Evolutionary conservation across 1,140 invertebrate species (phyloP), one percentile per base, ranked within the genome.

Genomic region (Atta cephalotes): DNA sequence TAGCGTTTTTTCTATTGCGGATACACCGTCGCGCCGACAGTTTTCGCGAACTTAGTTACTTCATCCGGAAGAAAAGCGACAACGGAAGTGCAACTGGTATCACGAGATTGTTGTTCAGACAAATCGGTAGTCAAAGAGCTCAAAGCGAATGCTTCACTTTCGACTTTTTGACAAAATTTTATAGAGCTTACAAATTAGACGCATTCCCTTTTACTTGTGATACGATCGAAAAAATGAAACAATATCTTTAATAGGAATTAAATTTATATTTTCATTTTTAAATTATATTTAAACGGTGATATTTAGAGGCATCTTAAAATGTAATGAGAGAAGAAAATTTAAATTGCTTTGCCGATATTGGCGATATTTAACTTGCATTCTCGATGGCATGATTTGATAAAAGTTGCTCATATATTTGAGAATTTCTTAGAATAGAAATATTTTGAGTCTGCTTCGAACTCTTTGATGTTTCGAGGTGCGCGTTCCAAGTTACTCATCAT

Each of bases 1-100:
- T 91, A 91, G 88, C 81, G 88, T 90, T 94, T 92, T 91, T 93
- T 91, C 84, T 86, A 88, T 90, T 80, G 85, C 81, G 89, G 65
- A 78, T 68, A 65, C 79, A 68, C 79, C 76, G 56, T 35, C 87
- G 68, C n/a, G 49, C 39, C 25, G 80, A 76, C 70, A 70, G 14
- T 62, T 71, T 53, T 84, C 70, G 80, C 68, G 80, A 74, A 14
- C 80, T 84, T 74, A 7, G 70, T 74, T 62, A 74, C 53, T 60
- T 82, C 68, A 14, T 49, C 28, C 45, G 35, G 35, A 66, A 31
- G 45, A 28, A 28, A 18, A 58, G 21, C 16, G 66, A 60, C 16
- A 49, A 51, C 80, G 80, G 53, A 74, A 39, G 39, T 63, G 58
- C 70, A 28, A 14, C 21, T 49, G 66, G 35, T 35, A 74, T 63